Evolutionary conservation across 2,888 invertebrate genomes (phyloP).

Genomic region (Nasonia oneida): DNA sequence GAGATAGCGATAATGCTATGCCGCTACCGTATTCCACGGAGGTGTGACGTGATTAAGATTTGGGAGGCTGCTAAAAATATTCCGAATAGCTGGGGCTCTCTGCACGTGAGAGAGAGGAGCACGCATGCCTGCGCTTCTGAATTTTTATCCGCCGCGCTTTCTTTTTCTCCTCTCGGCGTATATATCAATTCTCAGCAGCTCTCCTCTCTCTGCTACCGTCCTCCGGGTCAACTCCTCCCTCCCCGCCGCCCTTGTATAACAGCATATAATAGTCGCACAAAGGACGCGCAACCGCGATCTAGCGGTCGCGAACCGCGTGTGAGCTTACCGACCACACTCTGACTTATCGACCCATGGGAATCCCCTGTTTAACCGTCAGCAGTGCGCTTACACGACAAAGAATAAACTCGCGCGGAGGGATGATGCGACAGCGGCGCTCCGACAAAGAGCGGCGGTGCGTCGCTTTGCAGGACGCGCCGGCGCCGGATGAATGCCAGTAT

Average conservation of each 20-base stretch:
- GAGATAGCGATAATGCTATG: conserved; percentile 60
- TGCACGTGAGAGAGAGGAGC: neutral
- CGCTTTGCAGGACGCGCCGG: neutral
- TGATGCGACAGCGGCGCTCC: neutral
- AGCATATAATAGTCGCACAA: neutral
- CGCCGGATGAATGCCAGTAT: neutral
- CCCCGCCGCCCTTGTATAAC: too few species aligned
- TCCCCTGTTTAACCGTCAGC: neutral
- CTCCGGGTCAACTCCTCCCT: conserved; percentile 22
- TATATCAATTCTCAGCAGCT: conserved; percentile 46
- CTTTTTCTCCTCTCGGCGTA: conserved; percentile 30
- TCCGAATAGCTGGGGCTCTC: conserved; percentile 46
- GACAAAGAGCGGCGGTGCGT: neutral
- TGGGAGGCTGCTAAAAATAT: conserved; percentile 62
- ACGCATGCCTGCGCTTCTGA: conserved; percentile 43
- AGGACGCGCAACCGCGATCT: neutral
- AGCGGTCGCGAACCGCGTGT: neutral
- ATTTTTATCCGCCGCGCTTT: conserved; percentile 52
- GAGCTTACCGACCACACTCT: neutral
- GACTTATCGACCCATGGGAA: neutral
- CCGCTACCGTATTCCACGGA: conserved; percentile 63
- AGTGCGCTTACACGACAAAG: neutral
- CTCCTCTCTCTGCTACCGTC: neutral
- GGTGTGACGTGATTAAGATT: conserved; percentile 64
- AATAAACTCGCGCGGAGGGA: neutral